Conservation (phyloP, 2,797 vertebrate species). For the Syngnathus rostellatus region DNA sequence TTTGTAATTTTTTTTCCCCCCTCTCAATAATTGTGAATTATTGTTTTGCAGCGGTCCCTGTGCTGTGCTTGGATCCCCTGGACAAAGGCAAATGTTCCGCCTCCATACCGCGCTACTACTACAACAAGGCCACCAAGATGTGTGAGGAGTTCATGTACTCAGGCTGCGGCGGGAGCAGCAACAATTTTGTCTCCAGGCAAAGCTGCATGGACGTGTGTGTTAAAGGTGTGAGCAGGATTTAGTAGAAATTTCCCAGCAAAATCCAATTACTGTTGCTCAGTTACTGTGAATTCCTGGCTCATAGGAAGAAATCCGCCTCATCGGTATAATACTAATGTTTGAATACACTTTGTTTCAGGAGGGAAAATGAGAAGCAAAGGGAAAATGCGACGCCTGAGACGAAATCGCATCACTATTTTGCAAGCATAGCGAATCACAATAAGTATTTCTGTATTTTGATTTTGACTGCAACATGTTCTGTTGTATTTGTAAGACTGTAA, state of each 20-base stretch:
- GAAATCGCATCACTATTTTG: slow-evolving; percentile 13
- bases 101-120: slow-evolving; percentile 82
- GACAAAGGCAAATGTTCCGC: slow-evolving; percentile 81
- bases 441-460: neutral
- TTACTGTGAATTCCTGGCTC: neutral
- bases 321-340: neutral
- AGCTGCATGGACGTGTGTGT: slow-evolving; percentile 75
- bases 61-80: slow-evolving; percentile 77
- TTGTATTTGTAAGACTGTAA: slow-evolving; percentile 19
- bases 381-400: slow-evolving; percentile 29
- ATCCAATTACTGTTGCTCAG: neutral
- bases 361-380: slow-evolving; percentile 17
- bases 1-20: too few species aligned
- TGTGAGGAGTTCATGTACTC: slow-evolving; percentile 83
- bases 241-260: neutral
- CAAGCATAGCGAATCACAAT: neutral
- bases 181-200: slow-evolving; percentile 77
- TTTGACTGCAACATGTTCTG: neutral
- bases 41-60: slow-evolving; percentile 64
- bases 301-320: neutral
- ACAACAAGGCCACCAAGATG: slow-evolving; percentile 65
- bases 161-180: slow-evolving; percentile 85
- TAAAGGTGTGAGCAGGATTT: slow-evolving; percentile 61
- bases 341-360: slow-evolving; percentile 34
- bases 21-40: too few species aligned